These are phyloP conservation scores for Lutjanus argentimaculatus DNA, from an alignment of 2,797 vertebrate species.

Conservation along the genomic window DNA sequence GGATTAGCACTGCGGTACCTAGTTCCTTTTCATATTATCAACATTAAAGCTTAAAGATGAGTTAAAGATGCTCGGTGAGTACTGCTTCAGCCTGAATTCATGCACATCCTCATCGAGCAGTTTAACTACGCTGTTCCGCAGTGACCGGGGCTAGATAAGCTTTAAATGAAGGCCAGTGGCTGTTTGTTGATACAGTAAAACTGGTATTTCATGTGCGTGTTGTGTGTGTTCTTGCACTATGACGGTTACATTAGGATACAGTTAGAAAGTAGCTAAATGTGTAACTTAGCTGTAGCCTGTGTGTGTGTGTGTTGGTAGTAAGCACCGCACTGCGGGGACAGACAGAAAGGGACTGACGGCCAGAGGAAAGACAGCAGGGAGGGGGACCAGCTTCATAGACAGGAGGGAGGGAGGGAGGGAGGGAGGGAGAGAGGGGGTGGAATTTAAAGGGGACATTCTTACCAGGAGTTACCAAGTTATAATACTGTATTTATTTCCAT, in stretches of 20 bases:
- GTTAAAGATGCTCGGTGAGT: slow-evolving; percentile 69
- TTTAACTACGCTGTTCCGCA: slow-evolving; percentile 47
- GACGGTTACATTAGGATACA: slow-evolving; percentile 1
- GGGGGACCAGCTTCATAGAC: slow-evolving; percentile 37
- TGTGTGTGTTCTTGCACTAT: slow-evolving; percentile 15
- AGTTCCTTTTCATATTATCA: slow-evolving; percentile 67
- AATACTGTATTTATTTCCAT: slow-evolving; percentile 50
- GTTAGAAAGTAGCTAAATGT: slow-evolving; percentile 5
- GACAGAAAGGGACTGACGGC: slow-evolving; percentile 70
- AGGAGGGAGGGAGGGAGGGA: slow-evolving; percentile 49
- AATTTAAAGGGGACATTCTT: slow-evolving; percentile 82
- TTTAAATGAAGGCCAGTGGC: slow-evolving; percentile 80
- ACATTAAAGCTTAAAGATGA: slow-evolving; percentile 58
- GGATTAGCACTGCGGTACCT: slow-evolving; percentile 90
- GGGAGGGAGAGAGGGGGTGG: slow-evolving; percentile 41
- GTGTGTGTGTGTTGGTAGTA: slow-evolving; percentile 30
- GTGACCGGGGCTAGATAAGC: slow-evolving; percentile 68
- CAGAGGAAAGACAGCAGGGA: slow-evolving; percentile 64
- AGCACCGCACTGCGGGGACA: slow-evolving; percentile 82
- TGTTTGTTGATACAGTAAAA: slow-evolving; percentile 62
- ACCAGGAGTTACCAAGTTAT: slow-evolving; percentile 48
- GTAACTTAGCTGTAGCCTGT: slow-evolving; percentile 38
- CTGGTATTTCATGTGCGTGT: slow-evolving; percentile 21
- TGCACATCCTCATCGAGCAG: slow-evolving; percentile 17
- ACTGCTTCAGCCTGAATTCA: slow-evolving; percentile 15